These are phyloP conservation scores for Paramuricea clavata DNA, from an alignment of 92 coral and sea anemone genomes.

Conservation along the genomic window DNA sequence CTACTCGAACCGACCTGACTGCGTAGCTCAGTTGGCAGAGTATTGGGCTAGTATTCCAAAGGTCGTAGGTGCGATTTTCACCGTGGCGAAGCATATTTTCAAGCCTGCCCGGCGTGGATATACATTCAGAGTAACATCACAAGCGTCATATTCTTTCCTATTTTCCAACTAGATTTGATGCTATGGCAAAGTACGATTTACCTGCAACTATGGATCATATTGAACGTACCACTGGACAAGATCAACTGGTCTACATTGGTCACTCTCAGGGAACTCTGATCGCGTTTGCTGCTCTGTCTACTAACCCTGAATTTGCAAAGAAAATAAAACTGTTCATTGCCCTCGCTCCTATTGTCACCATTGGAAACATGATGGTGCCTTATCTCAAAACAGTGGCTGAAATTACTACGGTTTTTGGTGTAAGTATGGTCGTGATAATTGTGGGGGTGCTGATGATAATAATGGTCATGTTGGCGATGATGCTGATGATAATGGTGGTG, in stretches of 20 bases:
- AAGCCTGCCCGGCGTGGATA: too few relatives aligned
- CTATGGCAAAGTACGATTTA: constrained; percentile 92
- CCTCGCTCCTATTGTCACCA: constrained; percentile 86
- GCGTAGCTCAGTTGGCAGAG: too few relatives aligned
- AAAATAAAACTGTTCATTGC: constrained; percentile 88
- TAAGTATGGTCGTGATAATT: too few relatives aligned
- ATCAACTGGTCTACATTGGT: constrained; percentile 79
- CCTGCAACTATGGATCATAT: constrained; percentile 87
- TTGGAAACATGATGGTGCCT: constrained; percentile 66
- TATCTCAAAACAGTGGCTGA: neutral
- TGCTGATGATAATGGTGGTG: too few relatives aligned
- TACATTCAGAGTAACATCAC: too few relatives aligned
- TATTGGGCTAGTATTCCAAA: too few relatives aligned
- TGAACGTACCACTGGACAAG: constrained; percentile 73
- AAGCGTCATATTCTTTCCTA: too few relatives aligned
- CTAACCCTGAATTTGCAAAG: constrained; percentile 74
- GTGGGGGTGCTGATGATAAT: neutral
- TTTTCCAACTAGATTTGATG: constrained; percentile 85
- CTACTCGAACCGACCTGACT: too few relatives aligned
- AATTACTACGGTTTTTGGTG: neutral
- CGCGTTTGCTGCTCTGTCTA: constrained; percentile 84
- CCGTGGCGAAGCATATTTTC: too few relatives aligned
- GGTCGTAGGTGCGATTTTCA: too few relatives aligned
- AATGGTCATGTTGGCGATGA: neutral
- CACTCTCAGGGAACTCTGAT: constrained; percentile 95